Base-by-base conservation (phyloP, 2,797 vertebrate genomes). In the Helarctos malayanus region DNA sequence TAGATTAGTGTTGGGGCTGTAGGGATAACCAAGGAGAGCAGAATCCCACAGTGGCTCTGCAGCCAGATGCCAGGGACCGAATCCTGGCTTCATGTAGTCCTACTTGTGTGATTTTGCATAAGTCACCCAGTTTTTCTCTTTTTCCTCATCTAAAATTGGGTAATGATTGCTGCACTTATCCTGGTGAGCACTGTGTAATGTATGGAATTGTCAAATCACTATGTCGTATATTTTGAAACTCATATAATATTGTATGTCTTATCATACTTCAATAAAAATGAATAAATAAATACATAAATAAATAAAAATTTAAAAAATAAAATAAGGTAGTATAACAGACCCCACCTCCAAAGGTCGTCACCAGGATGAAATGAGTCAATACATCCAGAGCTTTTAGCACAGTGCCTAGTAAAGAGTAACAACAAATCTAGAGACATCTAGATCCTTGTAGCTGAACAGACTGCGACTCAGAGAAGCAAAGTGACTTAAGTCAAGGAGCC, bases 291-390 rank as follows among this genome's bases (percentile, higher is more conserved):
- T 32, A 38, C 35, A 38, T 38, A 63, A 63, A 63, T 63, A 63
- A 63, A 63, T 41, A 14, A 71, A 13, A 27, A 5, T 5, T 27
- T 73, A 4, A 18, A 47, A 41, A 69, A 63, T 35, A 79, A 88
- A 97, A 54, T 19, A 59, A 32, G 18, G 45, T 76, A n/a, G 25
- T 13, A 61, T 11, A 61, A 69, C 23, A 92, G 52, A 93, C 73
- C 56, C 29, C 57, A 71, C 35, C 45, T 91, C 27, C 27, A 65
- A 54, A 52, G 12, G 12, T 12, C 27, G 19, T 54, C 88, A 54
- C 75, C 25, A 41, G 29, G 84, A 85, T 75, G 71, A 92, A 96
- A 68, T 54, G 19, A 89, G 23, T 80, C 93, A 85, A 73, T 16
- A n/a, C 12, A 56, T 10, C 6, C 41, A 93, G 35, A 90, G 12